Base-by-base conservation (phyloP, 2,888 invertebrate genomes). In the Scrobipalpa costella region DNA sequence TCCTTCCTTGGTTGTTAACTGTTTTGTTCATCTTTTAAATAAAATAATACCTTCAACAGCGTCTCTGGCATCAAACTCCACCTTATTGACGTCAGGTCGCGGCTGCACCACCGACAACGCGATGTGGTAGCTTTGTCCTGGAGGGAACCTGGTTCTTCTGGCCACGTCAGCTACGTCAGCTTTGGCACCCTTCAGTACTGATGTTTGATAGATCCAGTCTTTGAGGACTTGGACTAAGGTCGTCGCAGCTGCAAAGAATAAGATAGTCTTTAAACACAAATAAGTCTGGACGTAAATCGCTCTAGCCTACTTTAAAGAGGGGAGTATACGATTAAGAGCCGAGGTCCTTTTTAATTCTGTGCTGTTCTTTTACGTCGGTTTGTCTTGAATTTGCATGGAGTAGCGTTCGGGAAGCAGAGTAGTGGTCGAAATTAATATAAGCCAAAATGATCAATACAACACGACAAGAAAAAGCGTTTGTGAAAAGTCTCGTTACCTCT, bases 81-180 rank as follows among this genome's bases (percentile, higher is more conserved):
- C 93, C 64, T 92, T 88, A 62, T 96, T 78, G 34, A 92, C 83
- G 62, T 95, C 94, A 0, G 98, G 98, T 27, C 95, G 93, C 0
- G 98, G 97, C 78, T 96, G 96, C 2, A 97, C 94, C 34, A 98
- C 92, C 0, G 97, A 97, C 58, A 98, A 92, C 15, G 97, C 93
- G 38, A 98, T 89, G 69, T 88, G 83, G 69, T 85, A 86, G 0
- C 77, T 81, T 0, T 69, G 73, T 0, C 77, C 86, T 0, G 82
- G 90, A 66, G 80, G 92, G 80, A 79, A 88, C 70, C 79, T 82
- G 8, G 74, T 78, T 66, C 80, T 85, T 0, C 90, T 83, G 63
- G 81, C 83, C 5, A 66, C 67, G 64, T 90, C 91, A 0, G 85
- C 81, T 0, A 67, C 15, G n/a, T 84, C 84, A 0, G 86, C 81